phyloP scores from a whole-genome alignment of 35 echinoderm and acorn worm species.

The Apostichopus californicus region DNA sequence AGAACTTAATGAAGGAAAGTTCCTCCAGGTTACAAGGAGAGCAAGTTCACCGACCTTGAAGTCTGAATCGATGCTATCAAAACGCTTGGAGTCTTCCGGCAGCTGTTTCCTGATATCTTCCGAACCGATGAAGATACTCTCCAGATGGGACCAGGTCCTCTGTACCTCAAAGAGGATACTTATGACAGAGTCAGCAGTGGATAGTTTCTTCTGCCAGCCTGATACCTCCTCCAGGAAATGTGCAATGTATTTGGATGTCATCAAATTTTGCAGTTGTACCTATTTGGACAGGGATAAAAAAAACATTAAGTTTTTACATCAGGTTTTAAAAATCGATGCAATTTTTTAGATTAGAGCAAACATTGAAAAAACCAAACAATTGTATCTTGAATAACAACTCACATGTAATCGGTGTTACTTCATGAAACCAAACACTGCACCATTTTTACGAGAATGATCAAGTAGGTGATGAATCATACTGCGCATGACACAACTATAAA shows the following conservation, averaged over 20 bases:
- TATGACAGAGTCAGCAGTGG: slow-evolving; percentile 96
- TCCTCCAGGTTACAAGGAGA: not conserved
- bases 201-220: slow-evolving; percentile 98
- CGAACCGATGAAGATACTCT: slow-evolving; percentile 99
- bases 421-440: too few species aligned
- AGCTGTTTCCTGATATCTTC: slow-evolving; percentile 98
- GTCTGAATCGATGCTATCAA: slow-evolving; percentile 92
- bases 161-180: slow-evolving; percentile 99
- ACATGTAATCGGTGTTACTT: too few species aligned
- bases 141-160: slow-evolving; percentile 98
- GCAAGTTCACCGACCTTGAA: slow-evolving; percentile 67
- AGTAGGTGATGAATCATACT: too few species aligned
- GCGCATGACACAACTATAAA: too few species aligned
- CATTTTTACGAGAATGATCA: too few species aligned
- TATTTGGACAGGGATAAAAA: not conserved
- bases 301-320: too few species aligned
- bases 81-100: slow-evolving; percentile 96
- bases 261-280: slow-evolving; percentile 99
- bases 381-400: too few species aligned
- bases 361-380: too few species aligned
- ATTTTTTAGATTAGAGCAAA: too few species aligned
- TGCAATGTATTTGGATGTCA: slow-evolving; percentile 99
- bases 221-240: slow-evolving; percentile 99
- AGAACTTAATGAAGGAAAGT: too few species aligned
- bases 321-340: too few species aligned